Evolutionary conservation across 2,888 invertebrate species (phyloP).

Genomic region (Tetramorium bicarinatum): DNA sequence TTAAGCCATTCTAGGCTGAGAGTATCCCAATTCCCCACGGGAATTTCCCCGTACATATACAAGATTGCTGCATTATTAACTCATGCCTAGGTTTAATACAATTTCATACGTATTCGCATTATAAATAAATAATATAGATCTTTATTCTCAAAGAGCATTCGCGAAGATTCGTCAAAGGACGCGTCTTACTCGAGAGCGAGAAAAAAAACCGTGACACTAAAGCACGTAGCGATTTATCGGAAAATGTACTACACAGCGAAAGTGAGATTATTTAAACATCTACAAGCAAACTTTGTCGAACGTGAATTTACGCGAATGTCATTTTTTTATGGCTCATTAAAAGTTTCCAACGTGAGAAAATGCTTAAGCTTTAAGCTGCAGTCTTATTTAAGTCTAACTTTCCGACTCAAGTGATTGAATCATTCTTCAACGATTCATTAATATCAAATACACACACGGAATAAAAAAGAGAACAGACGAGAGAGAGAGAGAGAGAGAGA

Average conservation of each 20-base stretch:
- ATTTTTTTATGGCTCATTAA: conserved; percentile 32
- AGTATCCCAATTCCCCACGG: conserved; percentile 38
- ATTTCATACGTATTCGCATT: background rate
- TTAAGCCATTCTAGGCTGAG: conserved; percentile 57
- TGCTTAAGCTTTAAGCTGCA: background rate
- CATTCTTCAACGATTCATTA: conserved; percentile 45
- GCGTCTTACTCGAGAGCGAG: background rate
- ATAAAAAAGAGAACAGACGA: conserved; percentile 13
- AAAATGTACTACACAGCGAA: background rate
- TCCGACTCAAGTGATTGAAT: conserved; percentile 53
- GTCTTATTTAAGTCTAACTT: conserved; percentile 32
- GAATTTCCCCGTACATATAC: conserved; percentile 34
- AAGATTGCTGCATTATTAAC: conserved; percentile 24
- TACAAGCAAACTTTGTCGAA: conserved; percentile 1
- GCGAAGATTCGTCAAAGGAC: background rate
- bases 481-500: background rate
- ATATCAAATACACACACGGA: background rate
- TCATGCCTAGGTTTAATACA: background rate
- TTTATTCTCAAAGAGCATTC: background rate
- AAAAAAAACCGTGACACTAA: background rate
- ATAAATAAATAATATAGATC: background rate
- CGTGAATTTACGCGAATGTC: background rate
- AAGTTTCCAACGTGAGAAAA: conserved; percentile 6
- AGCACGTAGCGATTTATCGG: background rate
- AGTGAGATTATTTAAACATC: background rate